phyloP scores from a whole-genome alignment of 2,888 invertebrate genomes.

The Xestia rhomboidea region DNA sequence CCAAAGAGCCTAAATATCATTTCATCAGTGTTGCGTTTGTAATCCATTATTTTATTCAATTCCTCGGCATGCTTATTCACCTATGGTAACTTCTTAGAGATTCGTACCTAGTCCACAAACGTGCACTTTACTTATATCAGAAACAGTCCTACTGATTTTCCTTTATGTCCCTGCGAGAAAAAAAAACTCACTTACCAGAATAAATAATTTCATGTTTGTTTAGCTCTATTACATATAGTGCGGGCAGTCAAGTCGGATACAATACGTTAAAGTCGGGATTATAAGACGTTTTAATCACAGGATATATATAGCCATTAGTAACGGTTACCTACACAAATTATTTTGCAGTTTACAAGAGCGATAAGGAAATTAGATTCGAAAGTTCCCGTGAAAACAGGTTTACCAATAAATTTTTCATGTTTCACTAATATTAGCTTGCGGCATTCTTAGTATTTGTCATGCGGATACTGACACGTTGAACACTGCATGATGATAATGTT shows the following conservation, averaged over 20 bases:
- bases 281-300: constrained; percentile 23
- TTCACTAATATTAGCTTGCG: neutral
- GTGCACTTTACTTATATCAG: neutral
- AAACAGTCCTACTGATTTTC: neutral
- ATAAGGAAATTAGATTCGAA: constrained; percentile 31
- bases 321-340: constrained; percentile 32
- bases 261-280: constrained; percentile 16
- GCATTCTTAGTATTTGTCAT: neutral
- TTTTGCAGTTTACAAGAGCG: constrained; percentile 33
- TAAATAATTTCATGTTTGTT: constrained; percentile 42
- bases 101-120: neutral
- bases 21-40: neutral
- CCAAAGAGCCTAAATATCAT: neutral
- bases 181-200: constrained; percentile 27
- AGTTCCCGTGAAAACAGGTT: constrained; percentile 18
- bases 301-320: constrained; percentile 30
- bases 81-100: neutral
- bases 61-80: neutral
- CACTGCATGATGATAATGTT: neutral
- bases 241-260: constrained; percentile 6
- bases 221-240: constrained; percentile 12
- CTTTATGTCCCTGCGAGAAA: neutral
- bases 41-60: neutral
- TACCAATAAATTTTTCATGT: constrained; percentile 20
- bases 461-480: neutral